Evolutionary conservation across 2,888 invertebrate species (phyloP).

Genomic region (Cecidostiba fungosa): DNA sequence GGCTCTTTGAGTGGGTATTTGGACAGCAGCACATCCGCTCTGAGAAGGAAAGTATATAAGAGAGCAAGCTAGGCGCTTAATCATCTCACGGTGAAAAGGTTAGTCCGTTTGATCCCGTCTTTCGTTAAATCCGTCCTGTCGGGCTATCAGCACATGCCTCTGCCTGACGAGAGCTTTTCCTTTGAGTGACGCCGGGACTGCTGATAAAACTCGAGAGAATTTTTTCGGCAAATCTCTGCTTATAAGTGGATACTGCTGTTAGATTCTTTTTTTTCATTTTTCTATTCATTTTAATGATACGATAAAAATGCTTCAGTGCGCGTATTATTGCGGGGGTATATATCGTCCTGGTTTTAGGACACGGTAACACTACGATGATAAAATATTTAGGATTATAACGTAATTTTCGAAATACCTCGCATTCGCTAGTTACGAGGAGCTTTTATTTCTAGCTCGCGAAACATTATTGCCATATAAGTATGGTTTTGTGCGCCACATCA

Average conservation of each 20-base stretch:
- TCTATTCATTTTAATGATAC: not conserved
- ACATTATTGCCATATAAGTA: not conserved
- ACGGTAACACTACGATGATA: too few species aligned
- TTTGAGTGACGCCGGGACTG: not conserved
- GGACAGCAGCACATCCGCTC: not conserved
- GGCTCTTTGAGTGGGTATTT: constrained; percentile 11
- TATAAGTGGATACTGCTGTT: not conserved
- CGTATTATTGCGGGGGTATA: too few species aligned
- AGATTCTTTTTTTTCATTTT: not conserved
- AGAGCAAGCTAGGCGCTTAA: constrained; percentile 25
- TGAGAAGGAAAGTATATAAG: not conserved
- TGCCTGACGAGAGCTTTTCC: not conserved
- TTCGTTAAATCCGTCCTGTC: constrained; percentile 6
- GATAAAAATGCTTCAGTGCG: too few species aligned
- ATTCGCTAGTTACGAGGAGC: not conserved
- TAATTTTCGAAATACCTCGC: not conserved
- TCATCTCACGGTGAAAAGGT: constrained; percentile 21
- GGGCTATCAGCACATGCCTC: not conserved
- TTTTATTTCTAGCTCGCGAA: not conserved
- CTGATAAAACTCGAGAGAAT: constrained; percentile 16
- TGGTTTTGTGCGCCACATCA: too few species aligned
- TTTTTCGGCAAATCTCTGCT: not conserved
- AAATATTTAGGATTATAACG: too few species aligned
- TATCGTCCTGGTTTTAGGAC: too few species aligned
- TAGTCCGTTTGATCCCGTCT: constrained; percentile 29